Base-by-base conservation (phyloP, 2,113 vertebrate species). In the Piprites chloris region DNA sequence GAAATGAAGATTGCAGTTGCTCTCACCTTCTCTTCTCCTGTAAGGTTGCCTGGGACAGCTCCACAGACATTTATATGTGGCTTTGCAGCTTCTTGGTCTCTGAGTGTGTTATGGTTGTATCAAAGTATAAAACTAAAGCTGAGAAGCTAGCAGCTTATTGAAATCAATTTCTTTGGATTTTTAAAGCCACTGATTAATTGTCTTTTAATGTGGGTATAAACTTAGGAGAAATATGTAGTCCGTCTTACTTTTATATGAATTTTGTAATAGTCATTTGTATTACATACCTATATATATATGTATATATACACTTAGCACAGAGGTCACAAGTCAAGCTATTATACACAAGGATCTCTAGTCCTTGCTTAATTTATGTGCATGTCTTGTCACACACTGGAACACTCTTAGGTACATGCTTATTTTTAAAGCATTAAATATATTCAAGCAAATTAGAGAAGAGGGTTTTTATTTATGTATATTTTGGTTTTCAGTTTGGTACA, bases 361-460 rank as follows among this genome's bases (percentile, higher is more conserved):
- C 75, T 87, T 91, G 28, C 44, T 89, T 78, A 65, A 91, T 91
- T 77, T 92, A 83, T 79, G 71, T 91, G 67, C 46, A 23, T 85
- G 30, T 75, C 52, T 91, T 95, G 67, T 84, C 76, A 28, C 76
- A 28, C 8, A 1, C 15, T 85, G 75, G 39, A 93, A 76, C 83
- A 28, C 71, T 68, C 16, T 63, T 79, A 56, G 2, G 2, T 50
- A 20, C 44, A 3, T 59, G 33, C 47, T 85, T 91, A 24, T 55
- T 78, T 90, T 85, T 75, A 85, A 85, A 85, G 21, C 0, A 0
- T 49, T 52, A 37, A 56, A 39, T 61, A 21, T 50, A 68, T 76
- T 72, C 13, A 75, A 47, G 28, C 24, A 75, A 81, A 62, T 41
- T 14, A 58, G 67, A 72, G 82, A 76, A 56, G 35, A 56, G 12